Evolutionary conservation across 2,797 vertebrate species (phyloP).

Genomic region (Rhinoraja longicauda): DNA sequence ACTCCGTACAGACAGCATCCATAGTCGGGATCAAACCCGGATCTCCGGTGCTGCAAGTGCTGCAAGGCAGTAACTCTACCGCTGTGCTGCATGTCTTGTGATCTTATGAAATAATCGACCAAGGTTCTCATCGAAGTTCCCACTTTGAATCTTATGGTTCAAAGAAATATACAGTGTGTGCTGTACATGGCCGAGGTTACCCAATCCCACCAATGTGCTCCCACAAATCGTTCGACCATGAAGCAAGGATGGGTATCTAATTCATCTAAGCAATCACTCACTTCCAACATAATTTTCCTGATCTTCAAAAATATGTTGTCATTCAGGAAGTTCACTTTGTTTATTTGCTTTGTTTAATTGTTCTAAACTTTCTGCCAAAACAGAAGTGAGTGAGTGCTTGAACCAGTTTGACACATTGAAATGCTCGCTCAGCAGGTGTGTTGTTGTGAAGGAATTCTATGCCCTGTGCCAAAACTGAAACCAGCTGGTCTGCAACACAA

Average conservation of each 20-base stretch:
- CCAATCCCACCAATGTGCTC: too few relatives aligned
- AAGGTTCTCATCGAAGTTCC: neutral
- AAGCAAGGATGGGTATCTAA: neutral
- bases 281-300: neutral
- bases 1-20: too few relatives aligned
- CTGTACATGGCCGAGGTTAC: too few relatives aligned
- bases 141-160: slow-evolving; percentile 31
- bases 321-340: neutral
- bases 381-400: slow-evolving; percentile 12
- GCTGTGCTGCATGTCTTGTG: too few relatives aligned
- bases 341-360: neutral
- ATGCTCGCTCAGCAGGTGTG: slow-evolving; percentile 2
- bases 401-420: slow-evolving; percentile 4
- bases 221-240: neutral
- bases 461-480: slow-evolving; percentile 23
- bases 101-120: neutral
- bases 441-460: slow-evolving; percentile 27
- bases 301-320: neutral
- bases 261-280: neutral
- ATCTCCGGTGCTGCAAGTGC: too few relatives aligned
- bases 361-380: slow-evolving; percentile 20
- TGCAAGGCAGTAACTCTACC: too few relatives aligned
- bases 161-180: neutral
- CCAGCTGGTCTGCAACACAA: neutral
- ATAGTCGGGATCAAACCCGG: too few relatives aligned